A percentile compares a stretch with the other conserved stretches of the same genome.
Evolutionary conservation across 2,797 vertebrate genomes (phyloP).

Genomic region (Lithobates pipiens): DNA sequence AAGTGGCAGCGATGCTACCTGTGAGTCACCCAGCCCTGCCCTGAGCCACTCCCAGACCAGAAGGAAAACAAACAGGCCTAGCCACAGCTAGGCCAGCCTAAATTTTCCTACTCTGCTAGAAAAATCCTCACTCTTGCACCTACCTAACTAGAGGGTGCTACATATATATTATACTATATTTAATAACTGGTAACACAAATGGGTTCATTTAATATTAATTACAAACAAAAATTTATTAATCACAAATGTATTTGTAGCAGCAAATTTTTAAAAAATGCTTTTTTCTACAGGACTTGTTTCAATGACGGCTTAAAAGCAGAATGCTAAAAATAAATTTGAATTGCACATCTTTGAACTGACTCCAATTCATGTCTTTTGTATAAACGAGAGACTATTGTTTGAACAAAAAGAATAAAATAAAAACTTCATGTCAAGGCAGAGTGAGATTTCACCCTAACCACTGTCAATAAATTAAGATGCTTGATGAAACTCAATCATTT

Average conservation of each 20-base stretch:
- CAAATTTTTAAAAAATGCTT: neutral
- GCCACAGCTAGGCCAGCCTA: too few species aligned
- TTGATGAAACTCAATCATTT: neutral
- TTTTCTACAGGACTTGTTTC: neutral
- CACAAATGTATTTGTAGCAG: neutral
- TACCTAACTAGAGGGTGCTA: too few species aligned
- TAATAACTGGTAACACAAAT: too few species aligned
- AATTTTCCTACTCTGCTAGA: too few species aligned
- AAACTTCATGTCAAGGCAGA: neutral
- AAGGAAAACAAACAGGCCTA: too few species aligned
- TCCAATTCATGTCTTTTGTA: neutral
- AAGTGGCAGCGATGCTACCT: too few species aligned
- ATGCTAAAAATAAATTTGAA: slow-evolving; percentile 1
- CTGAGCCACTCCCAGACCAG: too few species aligned
- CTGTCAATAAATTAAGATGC: neutral
- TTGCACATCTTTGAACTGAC: slow-evolving; percentile 15
- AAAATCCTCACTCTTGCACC: too few species aligned
- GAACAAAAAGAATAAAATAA: neutral
- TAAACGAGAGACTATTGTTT: neutral
- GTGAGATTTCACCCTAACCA: neutral
- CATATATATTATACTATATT: too few species aligned
- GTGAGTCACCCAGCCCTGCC: too few species aligned
- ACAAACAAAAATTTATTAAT: too few species aligned
- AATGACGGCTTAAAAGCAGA: neutral
- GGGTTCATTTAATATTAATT: too few species aligned